phyloP scores from a whole-genome alignment of 2,113 vertebrate species.

The Salvelinus alpinus region DNA sequence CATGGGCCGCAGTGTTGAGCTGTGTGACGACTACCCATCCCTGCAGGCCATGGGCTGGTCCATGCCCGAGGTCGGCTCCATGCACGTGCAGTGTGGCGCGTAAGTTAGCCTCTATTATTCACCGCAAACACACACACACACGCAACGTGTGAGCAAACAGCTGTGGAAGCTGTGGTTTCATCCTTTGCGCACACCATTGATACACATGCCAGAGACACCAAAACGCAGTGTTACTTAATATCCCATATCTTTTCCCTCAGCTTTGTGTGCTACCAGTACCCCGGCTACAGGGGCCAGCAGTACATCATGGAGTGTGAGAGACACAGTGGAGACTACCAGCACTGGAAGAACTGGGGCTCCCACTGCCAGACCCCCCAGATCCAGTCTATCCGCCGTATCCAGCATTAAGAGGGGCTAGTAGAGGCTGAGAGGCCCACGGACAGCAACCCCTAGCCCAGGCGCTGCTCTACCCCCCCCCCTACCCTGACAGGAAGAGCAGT shows the following conservation, averaged over 20 bases:
- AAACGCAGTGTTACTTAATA: background rate
- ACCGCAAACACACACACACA: no score
- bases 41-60: constrained; percentile 83
- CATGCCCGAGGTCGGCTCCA: constrained; percentile 77
- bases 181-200: background rate
- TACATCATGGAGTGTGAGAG: constrained; percentile 84
- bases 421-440: constrained; percentile 7
- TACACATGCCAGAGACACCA: background rate
- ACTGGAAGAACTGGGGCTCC: constrained; percentile 81
- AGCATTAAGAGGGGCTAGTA: constrained; percentile 66
- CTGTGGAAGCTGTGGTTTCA: no score
- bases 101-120: constrained; percentile 56
- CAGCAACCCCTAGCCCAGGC: constrained; percentile 29
- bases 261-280: constrained; percentile 81
- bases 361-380: constrained; percentile 82
- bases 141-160: no score
- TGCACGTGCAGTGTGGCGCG: constrained; percentile 82
- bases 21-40: constrained; percentile 80
- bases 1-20: constrained; percentile 74
- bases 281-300: constrained; percentile 81
- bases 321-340: constrained; percentile 80
- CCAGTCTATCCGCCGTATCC: constrained; percentile 81
- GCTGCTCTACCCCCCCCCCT: background rate
- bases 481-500: constrained; percentile 38
- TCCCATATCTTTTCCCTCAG: constrained; percentile 41